Base-by-base conservation (phyloP, 2,797 vertebrate genomes). In the Naso thynnoides region DNA sequence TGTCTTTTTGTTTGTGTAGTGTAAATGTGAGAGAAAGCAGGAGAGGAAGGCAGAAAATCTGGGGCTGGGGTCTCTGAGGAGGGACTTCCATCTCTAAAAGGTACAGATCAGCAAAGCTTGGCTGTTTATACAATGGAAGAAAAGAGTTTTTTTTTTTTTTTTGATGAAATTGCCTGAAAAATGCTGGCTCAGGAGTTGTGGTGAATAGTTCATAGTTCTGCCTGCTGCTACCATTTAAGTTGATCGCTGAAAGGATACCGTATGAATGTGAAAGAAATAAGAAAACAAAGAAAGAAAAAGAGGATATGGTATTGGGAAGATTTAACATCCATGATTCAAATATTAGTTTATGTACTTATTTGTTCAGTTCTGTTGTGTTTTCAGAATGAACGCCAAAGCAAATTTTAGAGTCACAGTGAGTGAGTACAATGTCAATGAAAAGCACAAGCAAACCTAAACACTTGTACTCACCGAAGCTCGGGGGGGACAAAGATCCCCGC, bases 31-130 rank as follows among this genome's bases (percentile, higher is more conserved):
- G 73, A 69, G 57, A 68, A 41, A 73, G 72, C 9, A 14, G 55
- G 42, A 29, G 23, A 61, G 41, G 31, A 70, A 55, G 52, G 23
- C 36, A 56, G 21, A 59, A 52, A 80, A 76, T 62, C 23, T 57
- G 56, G 36, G 64, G 10, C 39, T 38, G 47, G 76, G 73, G 83
- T 83, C 85, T 87, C 83, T 29, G 48, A 75, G 82, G 86, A 79
- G 70, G 53, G 73, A 82, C 76, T 79, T 83, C 73, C 70, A 78
- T 86, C 73, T 82, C 69, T 52, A 72, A 82, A 90, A 86, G 70
- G 71, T 85, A 64, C 72, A 86, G 73, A 82, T 91, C 87, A 88
- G 88, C 87, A 87, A 84, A 87, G 73, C 75, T 49, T 62, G 53
- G 54, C 78, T 88, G 73, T 88, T 89, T 90, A 77, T 84, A 78